Conservation (phyloP, 1,140 invertebrate genomes). For the Pogonognathellus flavescens region DNA sequence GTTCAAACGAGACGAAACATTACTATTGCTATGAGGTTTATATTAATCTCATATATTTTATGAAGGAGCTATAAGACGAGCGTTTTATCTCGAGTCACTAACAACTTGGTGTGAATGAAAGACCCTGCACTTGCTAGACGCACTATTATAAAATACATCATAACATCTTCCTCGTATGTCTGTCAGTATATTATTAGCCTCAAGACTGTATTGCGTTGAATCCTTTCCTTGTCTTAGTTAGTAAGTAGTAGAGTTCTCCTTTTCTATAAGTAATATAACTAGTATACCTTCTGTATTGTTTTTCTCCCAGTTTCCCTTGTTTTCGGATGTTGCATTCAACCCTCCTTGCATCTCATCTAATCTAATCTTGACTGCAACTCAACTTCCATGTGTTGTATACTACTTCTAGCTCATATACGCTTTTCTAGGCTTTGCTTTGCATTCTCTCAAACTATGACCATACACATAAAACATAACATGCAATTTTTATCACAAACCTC, state of each 20-base stretch:
- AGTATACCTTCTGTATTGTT: not conserved
- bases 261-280: not conserved
- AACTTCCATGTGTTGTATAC: constrained; percentile 18
- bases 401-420: not conserved
- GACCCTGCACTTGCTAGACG: too few species aligned
- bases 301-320: not conserved
- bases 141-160: too few species aligned
- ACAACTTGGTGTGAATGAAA: too few species aligned
- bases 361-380: constrained; percentile 49
- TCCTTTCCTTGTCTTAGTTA: too few species aligned
- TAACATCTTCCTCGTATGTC: too few species aligned
- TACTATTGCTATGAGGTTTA: not conserved
- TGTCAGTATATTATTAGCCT: too few species aligned
- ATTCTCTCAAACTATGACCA: not conserved
- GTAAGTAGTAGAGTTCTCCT: too few species aligned
- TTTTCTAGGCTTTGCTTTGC: not conserved
- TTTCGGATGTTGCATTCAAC: not conserved
- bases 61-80: not conserved
- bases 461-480: constrained; percentile 31
- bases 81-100: not conserved
- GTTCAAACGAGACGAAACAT: not conserved
- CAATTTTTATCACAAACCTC: constrained; percentile 27
- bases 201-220: too few species aligned
- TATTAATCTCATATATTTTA: not conserved
- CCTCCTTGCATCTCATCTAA: constrained; percentile 48